These are phyloP conservation scores for Eupithecia dodoneata DNA, from an alignment of 2,888 invertebrate genomes.

Conservation along the genomic window DNA sequence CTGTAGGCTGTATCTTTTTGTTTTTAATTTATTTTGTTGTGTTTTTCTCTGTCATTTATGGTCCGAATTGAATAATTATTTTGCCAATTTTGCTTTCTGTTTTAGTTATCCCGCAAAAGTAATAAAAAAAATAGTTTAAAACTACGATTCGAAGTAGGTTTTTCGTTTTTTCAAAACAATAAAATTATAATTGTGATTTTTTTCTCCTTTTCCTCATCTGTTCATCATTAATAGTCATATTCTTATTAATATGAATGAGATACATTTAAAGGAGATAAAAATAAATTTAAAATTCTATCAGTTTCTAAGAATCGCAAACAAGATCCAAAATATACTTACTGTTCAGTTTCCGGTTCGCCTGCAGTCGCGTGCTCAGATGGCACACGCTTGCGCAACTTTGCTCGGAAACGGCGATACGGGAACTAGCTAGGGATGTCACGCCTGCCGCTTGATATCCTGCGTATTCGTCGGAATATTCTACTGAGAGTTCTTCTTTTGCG, in stretches of 20 bases:
- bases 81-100: too few species aligned
- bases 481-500: neutral
- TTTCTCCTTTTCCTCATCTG: too few species aligned
- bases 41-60: too few species aligned
- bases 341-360: constrained; percentile 56
- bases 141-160: too few species aligned
- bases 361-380: constrained; percentile 63
- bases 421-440: constrained; percentile 49
- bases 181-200: too few species aligned
- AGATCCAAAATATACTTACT: constrained; percentile 26
- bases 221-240: neutral
- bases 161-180: too few species aligned
- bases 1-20: too few species aligned
- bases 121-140: too few species aligned
- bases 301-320: constrained; percentile 27
- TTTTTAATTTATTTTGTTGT: too few species aligned
- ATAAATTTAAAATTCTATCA: constrained; percentile 23
- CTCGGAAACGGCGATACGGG: constrained; percentile 63
- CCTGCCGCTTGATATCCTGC: constrained; percentile 4
- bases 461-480: neutral
- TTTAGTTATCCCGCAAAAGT: too few species aligned
- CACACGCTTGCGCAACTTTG: constrained; percentile 60
- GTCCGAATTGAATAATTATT: too few species aligned
- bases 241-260: neutral
- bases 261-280: constrained; percentile 4